Evolutionary conservation across 2,888 invertebrate genomes (phyloP), one percentile per base, ranked within the genome.

Genomic region (Rhagonycha lutea): DNA sequence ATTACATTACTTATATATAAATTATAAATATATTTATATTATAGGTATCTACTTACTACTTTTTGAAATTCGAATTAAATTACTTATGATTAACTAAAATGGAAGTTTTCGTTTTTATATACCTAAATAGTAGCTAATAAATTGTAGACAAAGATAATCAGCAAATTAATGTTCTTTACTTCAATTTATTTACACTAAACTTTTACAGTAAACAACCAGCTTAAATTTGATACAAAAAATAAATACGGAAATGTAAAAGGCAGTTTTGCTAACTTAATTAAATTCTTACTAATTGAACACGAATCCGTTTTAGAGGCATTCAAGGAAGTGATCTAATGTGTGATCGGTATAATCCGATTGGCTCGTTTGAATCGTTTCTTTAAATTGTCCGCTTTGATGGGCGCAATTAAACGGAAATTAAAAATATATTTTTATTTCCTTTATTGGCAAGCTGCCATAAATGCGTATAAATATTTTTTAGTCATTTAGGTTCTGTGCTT

Each of bases 341-440:
- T 47, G 47, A 47, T 47, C 47, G 47, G 47, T 47, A 47, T 47
- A 47, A 47, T 47, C 47, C n/a, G 47, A 47, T 47, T 47, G 47
- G 47, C 12, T 47, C n/a, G 47, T n/a, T 47, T 47, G 47, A 47
- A n/a, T 47, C 47, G 47, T 47, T 47, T 47, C 47, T 47, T 47
- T 47, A 47, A 47, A 47, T 47, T 47, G 47, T 47, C n/a, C n/a
- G 47, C 47, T 47, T 47, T 47, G 47, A 47, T n/a, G 47, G 47
- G n/a, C 68, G 68, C 68, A 72, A 68, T 72, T 14, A 61, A 72
- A 61, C 68, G 68, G 72, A 72, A 68, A 72, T 72, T 68, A 68
- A 68, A 71, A 71, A 72, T 68, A 18, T 65, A 72, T 72, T 61
- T 47, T 26, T 11, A 72, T 26, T 72, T 68, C 61, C 68, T 14